Conservation (phyloP, 2,888 invertebrate genomes). For the Xylophagus ater region DNA sequence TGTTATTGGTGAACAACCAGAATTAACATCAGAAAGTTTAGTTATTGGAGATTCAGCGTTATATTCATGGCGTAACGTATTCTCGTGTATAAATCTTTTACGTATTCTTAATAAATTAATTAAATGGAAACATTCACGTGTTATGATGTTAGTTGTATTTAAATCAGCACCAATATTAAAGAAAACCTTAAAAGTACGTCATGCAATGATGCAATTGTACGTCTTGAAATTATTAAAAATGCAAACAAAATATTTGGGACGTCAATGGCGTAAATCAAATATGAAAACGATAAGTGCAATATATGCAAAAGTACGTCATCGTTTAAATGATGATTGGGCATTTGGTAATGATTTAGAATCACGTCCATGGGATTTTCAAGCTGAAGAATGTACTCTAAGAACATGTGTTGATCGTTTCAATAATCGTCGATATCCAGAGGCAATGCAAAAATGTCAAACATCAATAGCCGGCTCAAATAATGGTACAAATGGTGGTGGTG, state of each 20-base stretch:
- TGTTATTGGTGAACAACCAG: slow-evolving; percentile 90
- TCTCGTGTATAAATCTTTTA: slow-evolving; percentile 92
- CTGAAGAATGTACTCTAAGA: slow-evolving; percentile 89
- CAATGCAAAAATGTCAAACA: slow-evolving; percentile 35
- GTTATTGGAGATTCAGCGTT: slow-evolving; percentile 74
- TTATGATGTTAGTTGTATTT: slow-evolving; percentile 98
- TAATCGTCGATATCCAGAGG: slow-evolving; percentile 70
- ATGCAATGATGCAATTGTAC: slow-evolving; percentile 96
- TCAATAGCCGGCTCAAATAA: slow-evolving; percentile 16
- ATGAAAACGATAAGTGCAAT: slow-evolving; percentile 99
- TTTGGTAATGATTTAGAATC: slow-evolving; percentile 98
- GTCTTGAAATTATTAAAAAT: slow-evolving; percentile 95
- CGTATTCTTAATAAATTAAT: slow-evolving; percentile 96
- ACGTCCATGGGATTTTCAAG: slow-evolving; percentile 96
- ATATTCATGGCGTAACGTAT: slow-evolving; percentile 96
- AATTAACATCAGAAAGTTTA: slow-evolving; percentile 82
- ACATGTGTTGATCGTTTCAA: slow-evolving; percentile 95
- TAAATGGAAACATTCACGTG: slow-evolving; percentile 99
- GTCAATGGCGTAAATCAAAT: slow-evolving; percentile 98
- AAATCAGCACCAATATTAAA: slow-evolving; percentile 98
- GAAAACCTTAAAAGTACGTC: slow-evolving; percentile 86
- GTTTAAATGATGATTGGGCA: slow-evolving; percentile 99
- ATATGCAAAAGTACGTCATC: slow-evolving; percentile 91
- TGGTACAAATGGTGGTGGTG: slow-evolving; percentile 11
- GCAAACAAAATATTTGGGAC: slow-evolving; percentile 97